Evolutionary conservation across 2,113 vertebrate genomes (phyloP).

Genomic region (Entelurus aequoreus): DNA sequence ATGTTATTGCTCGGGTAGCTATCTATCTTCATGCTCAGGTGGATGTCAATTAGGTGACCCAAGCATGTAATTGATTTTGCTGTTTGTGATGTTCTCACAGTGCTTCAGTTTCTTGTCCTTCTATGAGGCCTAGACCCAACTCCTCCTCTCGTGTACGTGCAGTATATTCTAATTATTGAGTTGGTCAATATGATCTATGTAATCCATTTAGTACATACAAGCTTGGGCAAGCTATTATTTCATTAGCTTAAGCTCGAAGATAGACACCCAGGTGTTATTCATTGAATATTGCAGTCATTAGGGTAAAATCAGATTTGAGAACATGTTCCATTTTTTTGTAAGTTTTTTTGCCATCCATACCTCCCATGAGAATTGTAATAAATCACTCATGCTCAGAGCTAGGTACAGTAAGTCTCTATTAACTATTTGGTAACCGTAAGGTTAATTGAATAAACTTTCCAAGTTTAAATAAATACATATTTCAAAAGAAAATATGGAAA

Average conservation of each 20-base stretch:
- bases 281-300: conserved; percentile 35
- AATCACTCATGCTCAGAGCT: no score
- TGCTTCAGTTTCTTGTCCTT: conserved; percentile 26
- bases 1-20: conserved; percentile 53
- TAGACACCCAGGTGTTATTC: conserved; percentile 41
- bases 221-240: conserved; percentile 31
- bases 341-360: no score
- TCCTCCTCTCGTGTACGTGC: conserved; percentile 26
- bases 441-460: no score
- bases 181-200: conserved; percentile 39
- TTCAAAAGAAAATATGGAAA: no score
- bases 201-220: conserved; percentile 36
- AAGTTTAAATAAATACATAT: no score
- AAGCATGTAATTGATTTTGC: conserved; percentile 76
- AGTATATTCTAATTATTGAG: conserved; percentile 30
- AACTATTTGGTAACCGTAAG: no score
- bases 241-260: conserved; percentile 34
- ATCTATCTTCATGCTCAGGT: conserved; percentile 67
- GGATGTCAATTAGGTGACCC: conserved; percentile 74
- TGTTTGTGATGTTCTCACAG: conserved; percentile 50
- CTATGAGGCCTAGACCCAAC: conserved; percentile 42
- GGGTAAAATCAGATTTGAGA: conserved; percentile 49
- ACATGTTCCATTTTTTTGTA: conserved; percentile 47
- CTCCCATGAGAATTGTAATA: no score
- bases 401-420: no score